A percentile compares a stretch with the other conserved stretches of the same genome.
Conservation (phyloP, 2,797 vertebrate genomes). For the Squalus acanthias region DNA sequence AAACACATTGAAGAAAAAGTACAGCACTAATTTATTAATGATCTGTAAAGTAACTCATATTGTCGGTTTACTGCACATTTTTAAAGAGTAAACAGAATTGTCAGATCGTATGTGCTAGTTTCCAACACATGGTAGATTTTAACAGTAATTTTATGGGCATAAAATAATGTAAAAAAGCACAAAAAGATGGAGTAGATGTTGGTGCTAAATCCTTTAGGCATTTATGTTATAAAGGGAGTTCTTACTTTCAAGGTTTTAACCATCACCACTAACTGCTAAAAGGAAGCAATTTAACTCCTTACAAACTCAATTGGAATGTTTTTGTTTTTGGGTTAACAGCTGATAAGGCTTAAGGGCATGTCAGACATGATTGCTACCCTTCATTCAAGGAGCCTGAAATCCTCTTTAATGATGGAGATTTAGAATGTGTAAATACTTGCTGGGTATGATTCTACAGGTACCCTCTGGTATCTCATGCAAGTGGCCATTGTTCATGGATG, state of each 20-base stretch:
- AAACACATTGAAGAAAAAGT: neutral
- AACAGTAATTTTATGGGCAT: neutral
- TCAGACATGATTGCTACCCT: constrained; percentile 10
- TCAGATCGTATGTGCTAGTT: neutral
- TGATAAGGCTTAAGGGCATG: neutral
- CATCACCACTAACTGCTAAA: neutral
- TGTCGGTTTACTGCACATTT: neutral
- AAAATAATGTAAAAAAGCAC: neutral
- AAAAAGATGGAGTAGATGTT: neutral
- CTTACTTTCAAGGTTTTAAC: neutral
- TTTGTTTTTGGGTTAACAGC: neutral
- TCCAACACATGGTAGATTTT: neutral
- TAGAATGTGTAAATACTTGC: neutral
- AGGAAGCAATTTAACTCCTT: constrained; percentile 20
- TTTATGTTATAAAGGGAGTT: neutral
- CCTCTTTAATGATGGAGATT: constrained; percentile 29
- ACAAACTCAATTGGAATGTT: neutral
- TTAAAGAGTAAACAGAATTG: neutral
- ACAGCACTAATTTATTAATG: neutral
- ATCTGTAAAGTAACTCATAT: neutral
- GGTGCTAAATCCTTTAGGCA: neutral
- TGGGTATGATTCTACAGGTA: neutral
- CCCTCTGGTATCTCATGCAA: neutral
- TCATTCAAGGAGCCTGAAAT: constrained; percentile 12
- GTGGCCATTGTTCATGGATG: neutral